phyloP scores from a whole-genome alignment of 2,888 invertebrate genomes.

The Spisula solida region DNA sequence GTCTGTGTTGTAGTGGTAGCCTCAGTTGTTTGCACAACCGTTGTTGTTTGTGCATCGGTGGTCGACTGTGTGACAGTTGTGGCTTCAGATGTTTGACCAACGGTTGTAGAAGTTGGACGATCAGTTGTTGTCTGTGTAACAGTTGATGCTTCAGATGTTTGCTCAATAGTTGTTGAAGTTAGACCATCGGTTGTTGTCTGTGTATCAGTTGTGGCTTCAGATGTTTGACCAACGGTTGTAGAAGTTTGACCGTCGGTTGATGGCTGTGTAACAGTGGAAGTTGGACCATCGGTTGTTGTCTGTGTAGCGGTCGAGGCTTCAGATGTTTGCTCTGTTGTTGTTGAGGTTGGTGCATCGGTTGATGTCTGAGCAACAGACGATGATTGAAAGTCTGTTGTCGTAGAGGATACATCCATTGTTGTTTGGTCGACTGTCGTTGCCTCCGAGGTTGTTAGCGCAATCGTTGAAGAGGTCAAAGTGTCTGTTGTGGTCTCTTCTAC shows the following conservation, averaged over 20 bases:
- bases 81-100: not conserved
- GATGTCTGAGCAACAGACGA: slow-evolving; percentile 13
- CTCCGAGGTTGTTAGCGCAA: not conserved
- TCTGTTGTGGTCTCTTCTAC: not conserved
- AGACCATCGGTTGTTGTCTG: slow-evolving; percentile 1
- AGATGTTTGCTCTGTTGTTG: not conserved
- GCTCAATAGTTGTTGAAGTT: not conserved
- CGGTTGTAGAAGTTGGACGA: not conserved
- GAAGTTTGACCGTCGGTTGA: not conserved
- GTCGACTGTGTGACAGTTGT: slow-evolving; percentile 31
- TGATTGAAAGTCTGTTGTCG: not conserved
- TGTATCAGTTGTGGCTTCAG: not conserved
- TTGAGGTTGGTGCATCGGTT: not conserved
- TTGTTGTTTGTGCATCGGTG: slow-evolving; percentile 4
- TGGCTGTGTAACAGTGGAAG: not conserved
- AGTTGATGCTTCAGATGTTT: not conserved
- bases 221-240: not conserved
- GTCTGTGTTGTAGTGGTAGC: not conserved
- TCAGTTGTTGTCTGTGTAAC: slow-evolving; percentile 5
- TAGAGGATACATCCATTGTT: not conserved
- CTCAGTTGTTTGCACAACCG: not conserved
- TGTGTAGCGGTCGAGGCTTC: slow-evolving; percentile 1
- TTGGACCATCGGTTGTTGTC: slow-evolving; percentile 13
- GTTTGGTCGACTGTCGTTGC: slow-evolving; percentile 2
- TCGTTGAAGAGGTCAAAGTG: not conserved